Evolutionary conservation across 2,888 invertebrate species (phyloP), one percentile per base, ranked within the genome.

Genomic region (Liposcelis brunnea): DNA sequence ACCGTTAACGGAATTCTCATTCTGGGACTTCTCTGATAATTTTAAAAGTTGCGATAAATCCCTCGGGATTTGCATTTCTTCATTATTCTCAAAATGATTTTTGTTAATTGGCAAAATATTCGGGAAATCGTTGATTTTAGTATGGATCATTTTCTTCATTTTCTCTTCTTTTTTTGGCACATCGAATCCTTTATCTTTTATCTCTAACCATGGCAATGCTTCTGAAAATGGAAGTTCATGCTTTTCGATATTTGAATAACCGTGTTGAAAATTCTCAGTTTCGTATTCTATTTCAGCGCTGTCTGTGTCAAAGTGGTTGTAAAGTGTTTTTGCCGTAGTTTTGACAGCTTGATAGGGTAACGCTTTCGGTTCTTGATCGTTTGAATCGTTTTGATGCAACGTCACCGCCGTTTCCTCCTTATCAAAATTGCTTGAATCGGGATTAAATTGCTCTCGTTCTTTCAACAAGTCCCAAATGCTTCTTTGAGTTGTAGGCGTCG

Each of bases 241-340:
- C 21, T 40, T 40, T 19, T 40, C 40, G 21, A 40, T 40, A 18
- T 40, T 40, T 5, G 40, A 40, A 14, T 19, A 19, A 6, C 40
- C 40, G 19, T 40, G 40, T 11, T 40, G 40, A 40, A 40, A 40
- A 21, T 40, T 40, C 21, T 40, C 40, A 3, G 40, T 18, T 11
- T 40, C 40, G 19, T 40, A 40, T 19, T 40, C 40, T 5, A 40
- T 19, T 14, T 40, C 40, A 14, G 12, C 16, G 40, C 40, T 40
- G 12, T 40, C 40, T 11, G 40, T 19, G 12, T 40, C 40, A 18
- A 40, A 40, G 16, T 40, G 16, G 21, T 19, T 21, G 21, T 19
- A 14, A 19, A 14, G 12, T 18, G 40, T 16, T 40, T 19, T 40
- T 11, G 15, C 19, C 15, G 40, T 19, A 19, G 12, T 16, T n/a